Conservation (phyloP, 2,797 vertebrate species). For the Otolemur crassicaudatus region DNA sequence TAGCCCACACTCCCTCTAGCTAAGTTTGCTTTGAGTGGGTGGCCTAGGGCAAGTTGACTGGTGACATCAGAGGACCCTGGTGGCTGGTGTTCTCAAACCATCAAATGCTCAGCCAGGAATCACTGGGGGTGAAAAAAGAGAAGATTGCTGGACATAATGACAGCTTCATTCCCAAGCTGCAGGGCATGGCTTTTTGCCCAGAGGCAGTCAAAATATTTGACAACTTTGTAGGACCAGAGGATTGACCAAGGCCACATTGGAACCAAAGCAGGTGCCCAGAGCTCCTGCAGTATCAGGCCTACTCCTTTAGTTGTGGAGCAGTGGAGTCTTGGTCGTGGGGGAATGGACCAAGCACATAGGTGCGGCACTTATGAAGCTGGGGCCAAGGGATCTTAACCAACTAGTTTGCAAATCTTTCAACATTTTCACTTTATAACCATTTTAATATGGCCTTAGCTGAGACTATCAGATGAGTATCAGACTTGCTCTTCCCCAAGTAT, state of each 20-base stretch:
- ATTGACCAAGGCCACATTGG: background rate
- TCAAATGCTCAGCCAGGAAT: background rate
- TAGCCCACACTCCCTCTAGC: background rate
- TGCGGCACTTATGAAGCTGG: background rate
- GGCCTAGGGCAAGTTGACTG: background rate
- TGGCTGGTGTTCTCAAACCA: background rate
- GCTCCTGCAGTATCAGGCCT: background rate
- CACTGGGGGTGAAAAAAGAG: background rate
- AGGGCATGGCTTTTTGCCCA: background rate
- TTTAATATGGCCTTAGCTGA: slow-evolving; percentile 4
- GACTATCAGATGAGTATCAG: background rate
- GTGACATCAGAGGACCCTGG: background rate
- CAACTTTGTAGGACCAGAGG: background rate
- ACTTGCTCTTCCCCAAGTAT: background rate
- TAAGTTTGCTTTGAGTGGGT: background rate
- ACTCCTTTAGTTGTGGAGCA: background rate
- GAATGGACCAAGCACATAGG: background rate
- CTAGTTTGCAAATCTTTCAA: background rate
- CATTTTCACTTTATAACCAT: background rate
- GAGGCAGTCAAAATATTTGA: background rate
- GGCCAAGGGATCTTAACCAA: background rate
- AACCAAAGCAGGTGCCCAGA: background rate
- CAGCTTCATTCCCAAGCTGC: background rate
- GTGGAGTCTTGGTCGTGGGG: background rate
- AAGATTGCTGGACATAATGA: background rate